These are phyloP conservation scores for Ranitomeya variabilis DNA, from an alignment of 2,113 vertebrate genomes.

Conservation along the genomic window DNA sequence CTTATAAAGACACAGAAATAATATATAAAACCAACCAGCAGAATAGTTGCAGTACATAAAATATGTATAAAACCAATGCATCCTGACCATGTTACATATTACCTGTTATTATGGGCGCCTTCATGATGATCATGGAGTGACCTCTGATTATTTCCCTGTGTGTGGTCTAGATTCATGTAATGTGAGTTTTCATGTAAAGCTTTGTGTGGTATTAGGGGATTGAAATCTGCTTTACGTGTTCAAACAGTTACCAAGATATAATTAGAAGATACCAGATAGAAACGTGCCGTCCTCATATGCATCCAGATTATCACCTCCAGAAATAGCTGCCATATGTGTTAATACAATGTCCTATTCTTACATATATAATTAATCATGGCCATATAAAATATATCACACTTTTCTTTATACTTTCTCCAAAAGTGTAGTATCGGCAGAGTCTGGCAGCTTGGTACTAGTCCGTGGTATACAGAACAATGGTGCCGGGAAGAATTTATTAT, in stretches of 20 bases:
- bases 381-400: not conserved
- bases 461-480: not conserved
- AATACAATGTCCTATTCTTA: not conserved
- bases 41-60: not conserved
- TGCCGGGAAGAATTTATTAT: not conserved
- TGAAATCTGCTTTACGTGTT: constrained; percentile 45
- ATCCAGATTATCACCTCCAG: constrained; percentile 4
- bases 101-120: not conserved
- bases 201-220: constrained; percentile 2
- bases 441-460: not conserved
- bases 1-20: not conserved
- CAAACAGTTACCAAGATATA: constrained; percentile 23
- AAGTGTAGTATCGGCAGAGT: not conserved
- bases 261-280: constrained; percentile 9
- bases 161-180: not conserved
- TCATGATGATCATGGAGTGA: not conserved
- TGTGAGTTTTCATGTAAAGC: constrained; percentile 22
- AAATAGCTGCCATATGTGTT: constrained; percentile 7
- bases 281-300: not conserved
- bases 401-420: not conserved
- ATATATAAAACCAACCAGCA: constrained; percentile 11
- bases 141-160: not conserved
- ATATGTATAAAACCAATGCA: not conserved
- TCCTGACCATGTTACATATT: not conserved
- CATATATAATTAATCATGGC: not conserved